Base-by-base conservation (phyloP, 2,888 invertebrate species). In the Plagodis dolabraria region DNA sequence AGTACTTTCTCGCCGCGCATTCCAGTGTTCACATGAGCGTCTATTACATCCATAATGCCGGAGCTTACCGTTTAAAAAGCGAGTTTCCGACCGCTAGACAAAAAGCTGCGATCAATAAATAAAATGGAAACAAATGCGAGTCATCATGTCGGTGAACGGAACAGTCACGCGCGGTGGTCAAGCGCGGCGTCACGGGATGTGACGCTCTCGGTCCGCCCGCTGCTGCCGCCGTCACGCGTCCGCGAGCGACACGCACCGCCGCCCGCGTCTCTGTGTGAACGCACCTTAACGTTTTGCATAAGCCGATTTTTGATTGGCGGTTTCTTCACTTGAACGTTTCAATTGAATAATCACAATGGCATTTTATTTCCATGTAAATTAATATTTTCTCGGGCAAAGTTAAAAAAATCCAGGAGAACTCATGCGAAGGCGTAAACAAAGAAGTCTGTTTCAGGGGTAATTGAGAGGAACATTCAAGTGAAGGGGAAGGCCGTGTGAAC, bases 111-210 rank as follows among this genome's bases (percentile, higher is more conserved):
- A 69, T 72, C 79, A 76, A 82, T 83, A 82, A 81, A 80, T 77
- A 79, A 74, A 76, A 72, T 63, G 66, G 80, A 76, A 83, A 81
- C 79, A 82, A 81, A 87, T 82, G 80, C 85, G 80, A 86, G 87
- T 83, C 86, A 86, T 83, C 82, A 80, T 79, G 84, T 76, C 83
- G 81, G 82, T 83, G 84, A 85, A 86, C 87, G 89, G 88, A 87
- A 85, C 89, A 83, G 91, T 88, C 86, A 88, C 86, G 89, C 84
- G 77, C 82, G 70, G 76, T 74, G 78, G 68, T 74, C 78, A 73
- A 76, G 77, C 81, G 60, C 56, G 58, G 55, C 69, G 84, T 85
- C 86, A 83, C 85, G 83, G 82, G 81, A 77, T 75, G 77, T 80
- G 85, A 81, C 85, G 83, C 74, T 75, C 76, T 74, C 76, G 74